Conservation (phyloP, 2,888 invertebrate species). For the Apotomis turbidana region DNA sequence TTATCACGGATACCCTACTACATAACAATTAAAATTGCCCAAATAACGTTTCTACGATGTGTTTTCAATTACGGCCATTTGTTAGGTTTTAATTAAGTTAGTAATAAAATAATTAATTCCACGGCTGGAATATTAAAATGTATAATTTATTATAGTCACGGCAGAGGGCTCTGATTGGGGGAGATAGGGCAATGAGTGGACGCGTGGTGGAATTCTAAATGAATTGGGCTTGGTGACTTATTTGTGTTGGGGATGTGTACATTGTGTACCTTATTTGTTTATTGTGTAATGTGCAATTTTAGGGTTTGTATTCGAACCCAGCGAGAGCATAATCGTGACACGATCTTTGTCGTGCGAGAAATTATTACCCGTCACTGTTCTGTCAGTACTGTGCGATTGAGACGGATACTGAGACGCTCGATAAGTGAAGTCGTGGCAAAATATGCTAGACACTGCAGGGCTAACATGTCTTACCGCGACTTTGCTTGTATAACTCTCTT, state of each 20-base stretch:
- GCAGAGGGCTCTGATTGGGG: slow-evolving; percentile 45
- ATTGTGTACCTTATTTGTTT: slow-evolving; percentile 12
- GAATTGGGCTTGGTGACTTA: slow-evolving; percentile 46
- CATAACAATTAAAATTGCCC: slow-evolving; percentile 4
- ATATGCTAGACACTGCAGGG: no score
- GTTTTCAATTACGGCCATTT: slow-evolving; percentile 49
- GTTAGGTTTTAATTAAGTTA: slow-evolving; percentile 57
- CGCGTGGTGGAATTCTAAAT: slow-evolving; percentile 36
- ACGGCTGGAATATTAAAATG: slow-evolving; percentile 49
- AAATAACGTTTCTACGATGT: slow-evolving; percentile 19
- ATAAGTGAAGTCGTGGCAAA: no score
- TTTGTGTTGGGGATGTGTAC: background rate
- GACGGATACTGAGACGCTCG: no score
- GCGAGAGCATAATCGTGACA: no score
- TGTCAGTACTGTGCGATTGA: no score
- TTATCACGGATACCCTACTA: background rate
- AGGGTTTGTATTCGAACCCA: no score
- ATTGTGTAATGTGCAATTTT: background rate
- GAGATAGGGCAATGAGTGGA: slow-evolving; percentile 42
- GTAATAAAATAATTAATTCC: slow-evolving; percentile 55
- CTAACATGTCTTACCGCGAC: no score
- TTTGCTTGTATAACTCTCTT: no score
- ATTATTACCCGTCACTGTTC: no score
- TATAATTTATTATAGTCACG: slow-evolving; percentile 47
- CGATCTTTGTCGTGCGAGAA: no score